Percentiles rank a stretch among this genome's conserved stretches.
Evolutionary conservation across 2,113 vertebrate genomes (phyloP).

Genomic region (Sorex araneus): DNA sequence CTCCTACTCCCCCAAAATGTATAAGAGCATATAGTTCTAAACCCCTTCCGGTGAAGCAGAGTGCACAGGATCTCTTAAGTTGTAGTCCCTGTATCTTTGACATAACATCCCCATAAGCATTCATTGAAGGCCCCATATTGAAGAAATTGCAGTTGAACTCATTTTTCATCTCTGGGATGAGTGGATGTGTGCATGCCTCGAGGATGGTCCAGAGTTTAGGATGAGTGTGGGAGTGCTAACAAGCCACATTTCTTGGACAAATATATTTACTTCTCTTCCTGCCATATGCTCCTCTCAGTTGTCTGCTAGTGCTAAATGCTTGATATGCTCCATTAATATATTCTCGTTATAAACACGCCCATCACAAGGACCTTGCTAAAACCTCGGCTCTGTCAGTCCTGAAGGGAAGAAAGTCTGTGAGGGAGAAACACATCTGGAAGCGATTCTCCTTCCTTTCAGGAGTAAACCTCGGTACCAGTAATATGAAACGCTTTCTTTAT

Average conservation of each 20-base stretch:
- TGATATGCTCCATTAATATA: conserved; percentile 83
- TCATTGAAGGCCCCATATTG: conserved; percentile 60
- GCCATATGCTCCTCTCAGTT: conserved; percentile 85
- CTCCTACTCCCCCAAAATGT: background rate
- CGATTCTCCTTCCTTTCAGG: conserved; percentile 77
- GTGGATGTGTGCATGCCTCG: conserved; percentile 51
- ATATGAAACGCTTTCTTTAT: conserved; percentile 82
- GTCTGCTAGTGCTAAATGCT: conserved; percentile 82
- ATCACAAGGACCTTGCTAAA: conserved; percentile 86
- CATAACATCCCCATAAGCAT: conserved; percentile 74
- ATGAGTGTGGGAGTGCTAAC: conserved; percentile 83
- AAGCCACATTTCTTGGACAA: conserved; percentile 82
- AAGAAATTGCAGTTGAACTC: conserved; percentile 70
- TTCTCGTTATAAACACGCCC: conserved; percentile 85
- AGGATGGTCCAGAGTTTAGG: conserved; percentile 79
- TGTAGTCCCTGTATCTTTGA: conserved; percentile 64
- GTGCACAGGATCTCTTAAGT: conserved; percentile 60
- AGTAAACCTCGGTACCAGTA: conserved; percentile 79
- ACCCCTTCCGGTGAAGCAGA: conserved; percentile 60
- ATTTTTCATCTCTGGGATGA: conserved; percentile 79
- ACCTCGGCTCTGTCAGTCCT: conserved; percentile 83
- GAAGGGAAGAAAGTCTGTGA: conserved; percentile 60
- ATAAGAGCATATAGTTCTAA: background rate
- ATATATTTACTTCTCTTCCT: conserved; percentile 82
- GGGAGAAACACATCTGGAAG: conserved; percentile 85